phyloP scores from a whole-genome alignment of 2,888 invertebrate genomes.

The Macrosoma leucophasiata region DNA sequence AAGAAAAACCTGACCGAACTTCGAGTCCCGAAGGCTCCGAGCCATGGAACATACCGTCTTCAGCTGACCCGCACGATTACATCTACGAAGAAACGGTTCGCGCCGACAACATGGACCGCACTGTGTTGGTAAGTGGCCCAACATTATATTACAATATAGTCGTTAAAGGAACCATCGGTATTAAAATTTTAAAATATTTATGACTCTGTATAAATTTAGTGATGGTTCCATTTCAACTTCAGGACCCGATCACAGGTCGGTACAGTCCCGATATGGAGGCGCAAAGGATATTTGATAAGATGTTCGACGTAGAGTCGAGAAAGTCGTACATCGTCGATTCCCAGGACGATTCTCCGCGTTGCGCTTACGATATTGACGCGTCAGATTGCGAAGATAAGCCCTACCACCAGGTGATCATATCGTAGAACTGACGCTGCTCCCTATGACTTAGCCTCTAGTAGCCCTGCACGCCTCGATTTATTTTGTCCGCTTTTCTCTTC shows the following conservation, averaged over 20 bases:
- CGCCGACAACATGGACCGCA: slow-evolving; percentile 57
- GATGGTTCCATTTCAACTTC: slow-evolving; percentile 38
- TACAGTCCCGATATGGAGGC: slow-evolving; percentile 76
- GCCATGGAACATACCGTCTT: slow-evolving; percentile 55
- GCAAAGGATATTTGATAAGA: slow-evolving; percentile 75
- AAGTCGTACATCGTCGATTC: slow-evolving; percentile 61
- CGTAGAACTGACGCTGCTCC: slow-evolving; percentile 62
- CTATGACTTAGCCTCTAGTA: slow-evolving; percentile 61
- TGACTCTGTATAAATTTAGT: background rate
- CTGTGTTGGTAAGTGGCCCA: slow-evolving; percentile 65
- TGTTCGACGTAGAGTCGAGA: slow-evolving; percentile 73
- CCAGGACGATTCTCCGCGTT: slow-evolving; percentile 63
- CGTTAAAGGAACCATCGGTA: slow-evolving; percentile 6
- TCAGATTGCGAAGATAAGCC: slow-evolving; percentile 70
- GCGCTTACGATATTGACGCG: slow-evolving; percentile 70
- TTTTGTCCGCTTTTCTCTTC: slow-evolving; percentile 56
- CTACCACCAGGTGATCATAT: slow-evolving; percentile 66
- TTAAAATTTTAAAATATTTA: background rate
- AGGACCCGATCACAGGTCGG: slow-evolving; percentile 71
- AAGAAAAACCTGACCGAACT: slow-evolving; percentile 50
- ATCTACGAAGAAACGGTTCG: slow-evolving; percentile 62
- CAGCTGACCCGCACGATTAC: slow-evolving; percentile 54
- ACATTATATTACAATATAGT: background rate
- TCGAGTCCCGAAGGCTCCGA: slow-evolving; percentile 61
- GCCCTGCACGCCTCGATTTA: slow-evolving; percentile 70